phyloP scores from a whole-genome alignment of 2,113 vertebrate species.

The Saguinus midas region DNA sequence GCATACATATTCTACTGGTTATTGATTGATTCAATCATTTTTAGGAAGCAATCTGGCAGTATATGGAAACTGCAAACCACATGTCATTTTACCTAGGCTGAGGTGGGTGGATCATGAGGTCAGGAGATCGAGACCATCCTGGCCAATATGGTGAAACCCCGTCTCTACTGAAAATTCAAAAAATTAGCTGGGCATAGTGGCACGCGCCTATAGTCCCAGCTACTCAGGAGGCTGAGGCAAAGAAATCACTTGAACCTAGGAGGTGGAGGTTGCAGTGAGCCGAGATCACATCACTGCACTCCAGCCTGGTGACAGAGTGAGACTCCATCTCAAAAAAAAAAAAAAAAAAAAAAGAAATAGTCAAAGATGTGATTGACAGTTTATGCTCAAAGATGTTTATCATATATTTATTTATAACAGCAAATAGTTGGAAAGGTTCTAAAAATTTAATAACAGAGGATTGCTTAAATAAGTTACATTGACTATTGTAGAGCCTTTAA shows the following conservation, averaged over 20 bases:
- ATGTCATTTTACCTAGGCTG: neutral
- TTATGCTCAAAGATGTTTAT: neutral
- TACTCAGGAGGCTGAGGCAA: no score
- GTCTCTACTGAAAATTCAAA: no score
- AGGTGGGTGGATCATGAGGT: no score
- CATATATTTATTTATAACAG: constrained; percentile 5
- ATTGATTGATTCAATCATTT: neutral
- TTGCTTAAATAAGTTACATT: constrained; percentile 30
- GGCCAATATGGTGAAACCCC: no score
- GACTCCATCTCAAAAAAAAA: no score
- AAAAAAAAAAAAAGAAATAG: neutral
- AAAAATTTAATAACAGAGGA: neutral
- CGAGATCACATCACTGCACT: no score
- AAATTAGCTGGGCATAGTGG: no score
- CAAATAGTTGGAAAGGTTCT: neutral
- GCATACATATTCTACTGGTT: neutral
- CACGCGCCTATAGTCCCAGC: no score
- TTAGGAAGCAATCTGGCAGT: neutral
- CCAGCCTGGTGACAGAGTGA: no score
- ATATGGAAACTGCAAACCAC: neutral
- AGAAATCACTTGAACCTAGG: no score
- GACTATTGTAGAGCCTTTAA: neutral
- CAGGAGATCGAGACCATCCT: no score
- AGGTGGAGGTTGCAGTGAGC: no score
- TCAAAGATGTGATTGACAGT: neutral